A percentile compares a stretch with the other conserved stretches of the same genome.
phyloP scores from a whole-genome alignment of 2,888 invertebrate species.

The Hypolimnas misippus region DNA sequence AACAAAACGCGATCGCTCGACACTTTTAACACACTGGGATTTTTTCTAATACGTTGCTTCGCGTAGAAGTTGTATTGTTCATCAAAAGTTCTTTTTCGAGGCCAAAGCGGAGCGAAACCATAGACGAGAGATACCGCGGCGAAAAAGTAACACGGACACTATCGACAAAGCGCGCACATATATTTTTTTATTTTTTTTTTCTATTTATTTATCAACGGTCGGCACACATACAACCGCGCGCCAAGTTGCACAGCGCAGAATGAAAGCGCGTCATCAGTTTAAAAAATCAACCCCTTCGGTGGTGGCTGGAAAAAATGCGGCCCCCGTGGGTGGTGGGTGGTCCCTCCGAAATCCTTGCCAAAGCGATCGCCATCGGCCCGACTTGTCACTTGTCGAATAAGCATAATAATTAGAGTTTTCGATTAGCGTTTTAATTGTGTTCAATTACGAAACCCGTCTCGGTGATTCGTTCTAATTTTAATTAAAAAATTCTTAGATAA shows the following conservation, averaged over 20 bases:
- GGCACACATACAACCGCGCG: constrained; percentile 81
- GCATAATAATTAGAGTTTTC: constrained; percentile 81
- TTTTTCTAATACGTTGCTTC: constrained; percentile 37
- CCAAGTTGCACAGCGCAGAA: constrained; percentile 83
- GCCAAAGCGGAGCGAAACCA: constrained; percentile 57
- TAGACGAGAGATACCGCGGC: constrained; percentile 67
- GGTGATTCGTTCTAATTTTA: constrained; percentile 30
- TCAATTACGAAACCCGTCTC: constrained; percentile 37
- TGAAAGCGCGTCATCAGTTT: constrained; percentile 85
- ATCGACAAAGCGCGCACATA: constrained; percentile 76
- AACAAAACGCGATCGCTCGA: constrained; percentile 24
- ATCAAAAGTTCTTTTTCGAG: constrained; percentile 61
- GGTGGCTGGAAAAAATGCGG: constrained; percentile 80
- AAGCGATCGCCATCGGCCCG: constrained; percentile 79
- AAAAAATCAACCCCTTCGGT: constrained; percentile 84
- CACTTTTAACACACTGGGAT: constrained; percentile 20
- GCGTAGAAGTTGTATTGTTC: constrained; percentile 51
- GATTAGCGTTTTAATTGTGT: constrained; percentile 68
- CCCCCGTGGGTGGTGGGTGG: constrained; percentile 72
- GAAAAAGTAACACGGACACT: constrained; percentile 74
- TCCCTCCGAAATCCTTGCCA: constrained; percentile 81
- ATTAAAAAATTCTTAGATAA: constrained; percentile 23
- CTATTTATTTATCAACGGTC: constrained; percentile 78
- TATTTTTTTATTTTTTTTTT: constrained; percentile 62
- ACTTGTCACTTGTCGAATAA: constrained; percentile 83